Conservation (phyloP, 2,113 vertebrate genomes). For the Athene cunicularia region DNA sequence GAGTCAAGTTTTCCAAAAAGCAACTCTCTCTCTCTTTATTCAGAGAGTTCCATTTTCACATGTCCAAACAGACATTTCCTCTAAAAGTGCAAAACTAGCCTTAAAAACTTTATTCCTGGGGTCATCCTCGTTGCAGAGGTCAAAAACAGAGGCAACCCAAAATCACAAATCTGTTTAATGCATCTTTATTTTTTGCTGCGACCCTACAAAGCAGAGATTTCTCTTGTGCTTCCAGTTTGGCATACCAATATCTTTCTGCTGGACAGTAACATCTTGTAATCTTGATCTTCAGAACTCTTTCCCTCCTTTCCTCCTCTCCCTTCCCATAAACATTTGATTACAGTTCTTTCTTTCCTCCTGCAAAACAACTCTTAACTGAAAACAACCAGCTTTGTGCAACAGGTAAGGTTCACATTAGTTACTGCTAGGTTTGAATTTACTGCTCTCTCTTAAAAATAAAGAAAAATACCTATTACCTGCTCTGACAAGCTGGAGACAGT, state of each 20-base stretch:
- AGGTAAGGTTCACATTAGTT: not conserved
- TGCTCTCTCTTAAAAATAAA: not conserved
- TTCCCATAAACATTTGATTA: not conserved
- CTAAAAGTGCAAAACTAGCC: not conserved
- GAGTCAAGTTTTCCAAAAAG: not conserved
- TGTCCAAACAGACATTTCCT: not conserved
- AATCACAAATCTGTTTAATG: not conserved
- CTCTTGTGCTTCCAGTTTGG: not conserved
- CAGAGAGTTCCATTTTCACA: not conserved
- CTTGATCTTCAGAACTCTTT: not conserved
- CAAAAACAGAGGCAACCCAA: not conserved
- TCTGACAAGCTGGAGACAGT: not conserved
- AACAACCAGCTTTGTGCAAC: not conserved
- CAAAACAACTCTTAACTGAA: not conserved
- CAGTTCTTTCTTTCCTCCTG: not conserved
- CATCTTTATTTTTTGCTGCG: not conserved
- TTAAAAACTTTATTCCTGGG: not conserved
- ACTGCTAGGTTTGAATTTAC: not conserved
- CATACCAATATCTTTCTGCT: not conserved
- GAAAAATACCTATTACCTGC: not conserved
- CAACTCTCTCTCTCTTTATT: not conserved
- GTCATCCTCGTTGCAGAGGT: not conserved
- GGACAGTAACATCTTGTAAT: not conserved
- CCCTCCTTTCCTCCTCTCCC: not conserved
- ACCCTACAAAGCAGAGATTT: not conserved